Evolutionary conservation across 1,140 invertebrate genomes (phyloP), one percentile per base, ranked within the genome.

Genomic region (Drosophila cardini): DNA sequence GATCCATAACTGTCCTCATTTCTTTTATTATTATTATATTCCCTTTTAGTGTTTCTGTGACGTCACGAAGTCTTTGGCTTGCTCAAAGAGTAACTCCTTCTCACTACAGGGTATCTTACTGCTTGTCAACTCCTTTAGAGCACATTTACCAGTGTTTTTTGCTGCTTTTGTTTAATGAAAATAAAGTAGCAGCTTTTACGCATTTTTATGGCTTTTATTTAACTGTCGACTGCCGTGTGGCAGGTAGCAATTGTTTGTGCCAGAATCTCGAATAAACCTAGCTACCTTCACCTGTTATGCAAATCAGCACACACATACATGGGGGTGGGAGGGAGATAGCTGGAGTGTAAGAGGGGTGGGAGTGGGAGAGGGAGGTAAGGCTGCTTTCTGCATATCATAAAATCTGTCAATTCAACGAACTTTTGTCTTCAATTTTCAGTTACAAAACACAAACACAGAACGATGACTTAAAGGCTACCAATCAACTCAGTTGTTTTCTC

Each of bases 161-260:
- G 11, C 21, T n/a, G 45, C 13, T 45, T 32, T 10, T 60, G 62
- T 50, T 52, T 86, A 86, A 86, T 87, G 83, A 82, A 86, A 86
- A 87, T 86, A 86, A 86, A 86, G 78, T 76, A 86, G 83, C 83
- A 82, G 83, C 83, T 86, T 86, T 82, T 87, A 82, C 83, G 82
- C 83, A 82, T 87, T 86, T 86, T 82, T 87, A 82, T 87, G 83
- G 83, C 70, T 76, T 72, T 84, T 77, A 83, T 79, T 76, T 72
- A 65, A 70, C 64, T 84, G 80, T 81, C 80, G 78, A 70, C 78
- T 46, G 75, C 36, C 46, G 58, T 7, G 30, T 30, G 58, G 26
- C 11, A 45, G 32, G 50, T 56, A 16, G 57, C 53, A 53, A 36
- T 26, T 30, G 42, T 1, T n/a, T 65, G 53, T 26, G 53, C 16